Base-by-base conservation (phyloP, 2,113 vertebrate species). In the Bagarius yarrelli region DNA sequence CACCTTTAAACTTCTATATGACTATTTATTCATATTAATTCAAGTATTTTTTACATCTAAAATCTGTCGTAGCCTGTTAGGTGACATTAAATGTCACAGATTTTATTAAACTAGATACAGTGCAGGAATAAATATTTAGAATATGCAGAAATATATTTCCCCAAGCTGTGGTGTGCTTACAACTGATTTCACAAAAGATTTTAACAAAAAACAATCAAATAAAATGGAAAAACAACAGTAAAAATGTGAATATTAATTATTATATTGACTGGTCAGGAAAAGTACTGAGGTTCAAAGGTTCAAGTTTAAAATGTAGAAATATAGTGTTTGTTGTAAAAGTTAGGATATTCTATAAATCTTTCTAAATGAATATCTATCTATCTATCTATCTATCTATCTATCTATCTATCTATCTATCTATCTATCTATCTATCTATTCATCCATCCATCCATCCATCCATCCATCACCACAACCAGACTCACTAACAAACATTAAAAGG, bases 391-490 rank as follows among this genome's bases (percentile, higher is more conserved):
- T n/a, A n/a, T n/a, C n/a, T n/a, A n/a, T n/a, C n/a, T n/a, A n/a
- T n/a, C n/a, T n/a, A n/a, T n/a, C n/a, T n/a, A n/a, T n/a, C n/a
- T n/a, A n/a, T n/a, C n/a, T n/a, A n/a, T n/a, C n/a, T n/a, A n/a
- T n/a, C n/a, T n/a, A n/a, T n/a, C n/a, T n/a, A n/a, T n/a, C n/a
- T n/a, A n/a, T n/a, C n/a, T n/a, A n/a, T n/a, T n/a, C n/a, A n/a
- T n/a, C n/a, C n/a, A n/a, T n/a, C n/a, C n/a, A n/a, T n/a, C n/a
- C n/a, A n/a, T n/a, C n/a, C n/a, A n/a, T n/a, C n/a, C n/a, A n/a
- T n/a, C n/a, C n/a, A 66, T 71, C 81, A 83, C 78, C 79, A 59
- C 30, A 78, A 71, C 63, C 84, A 64, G 80, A 85, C 71, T 32
- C 40, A 84, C 55, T 73, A 75, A 76, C 74, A 23, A 84, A 34